phyloP scores from a whole-genome alignment of 1,140 invertebrate genomes.

The Nomia melanderi region DNA sequence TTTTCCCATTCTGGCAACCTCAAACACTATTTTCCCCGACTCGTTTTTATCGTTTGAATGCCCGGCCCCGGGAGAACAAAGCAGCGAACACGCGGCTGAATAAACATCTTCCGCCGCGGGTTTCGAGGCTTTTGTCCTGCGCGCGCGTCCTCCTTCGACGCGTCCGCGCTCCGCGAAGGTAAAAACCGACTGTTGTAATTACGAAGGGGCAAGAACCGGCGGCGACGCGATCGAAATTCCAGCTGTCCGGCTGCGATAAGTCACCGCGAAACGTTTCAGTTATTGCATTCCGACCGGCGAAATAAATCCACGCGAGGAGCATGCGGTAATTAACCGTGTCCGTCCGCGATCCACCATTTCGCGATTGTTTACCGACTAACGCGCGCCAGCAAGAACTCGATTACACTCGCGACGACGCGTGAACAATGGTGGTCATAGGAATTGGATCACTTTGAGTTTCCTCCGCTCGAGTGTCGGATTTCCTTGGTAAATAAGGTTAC shows the following conservation, averaged over 20 bases:
- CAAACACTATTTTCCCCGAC: neutral
- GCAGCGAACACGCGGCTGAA: conserved; percentile 36
- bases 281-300: conserved; percentile 43
- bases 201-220: conserved; percentile 2
- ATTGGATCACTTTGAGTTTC: too few species aligned
- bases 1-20: neutral
- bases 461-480: too few species aligned
- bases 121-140: neutral
- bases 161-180: neutral
- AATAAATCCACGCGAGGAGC: conserved; percentile 35
- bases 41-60: conserved; percentile 17
- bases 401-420: conserved; percentile 24
- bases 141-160: too few species aligned
- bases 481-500: too few species aligned
- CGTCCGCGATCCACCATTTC: neutral
- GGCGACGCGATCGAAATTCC: conserved; percentile 24
- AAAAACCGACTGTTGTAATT: conserved; percentile 3
- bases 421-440: too few species aligned
- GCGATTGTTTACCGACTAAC: conserved; percentile 36
- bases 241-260: conserved; percentile 33
- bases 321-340: conserved; percentile 50
- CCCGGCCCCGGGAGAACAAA: conserved; percentile 6
- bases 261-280: conserved; percentile 34
- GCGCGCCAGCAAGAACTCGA: conserved; percentile 45
- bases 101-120: conserved; percentile 36